Evolutionary conservation across 2,888 invertebrate genomes (phyloP), one percentile per base, ranked within the genome.

Genomic region (Lochmaea capreae): DNA sequence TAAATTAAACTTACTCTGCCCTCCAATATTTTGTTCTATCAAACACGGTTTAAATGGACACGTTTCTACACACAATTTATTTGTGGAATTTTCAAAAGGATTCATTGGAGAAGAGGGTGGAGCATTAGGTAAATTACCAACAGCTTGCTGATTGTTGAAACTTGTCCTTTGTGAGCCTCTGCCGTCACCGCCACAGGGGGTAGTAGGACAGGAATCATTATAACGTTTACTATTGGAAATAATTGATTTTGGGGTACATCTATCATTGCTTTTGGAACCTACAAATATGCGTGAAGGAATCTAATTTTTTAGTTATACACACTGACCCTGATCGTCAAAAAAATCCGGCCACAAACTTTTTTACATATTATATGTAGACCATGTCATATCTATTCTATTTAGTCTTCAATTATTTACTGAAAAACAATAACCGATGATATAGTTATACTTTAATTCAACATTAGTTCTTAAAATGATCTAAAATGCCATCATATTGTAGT

Each of bases 21-120:
- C 26, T 2, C 26, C 26, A 3, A 33, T 33, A 33, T 33, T 33
- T 39, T 39, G 33, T 9, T 76, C 72, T 62, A 65, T 57, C 5
- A 74, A 69, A 59, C 79, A 74, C 18, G 78, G 74, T 26, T 69
- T 43, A 14, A 49, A 67, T 16, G 80, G 76, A 65, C 75, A 76
- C n/a, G 26, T 49, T 11, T 63, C 43, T 16, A 43, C 12, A 11
- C 62, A 63, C 16, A 3, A 12, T 16, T 61, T 39, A 46, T 46
- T 18, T 18, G 10, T 10, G 54, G 54, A 10, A 54, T 54, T 54
- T 16, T 16, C 54, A 16, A 54, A 54, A 18, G 54, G 54, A n/a
- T 52, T 14, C 5, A 52, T n/a, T 1, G 52, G 52, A 52, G 52
- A n/a, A 8, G 14, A 2, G 16, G 54, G n/a, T 49, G 54, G 18